Conservation (phyloP, 2,113 vertebrate genomes). For the Todiramphus chloris region DNA sequence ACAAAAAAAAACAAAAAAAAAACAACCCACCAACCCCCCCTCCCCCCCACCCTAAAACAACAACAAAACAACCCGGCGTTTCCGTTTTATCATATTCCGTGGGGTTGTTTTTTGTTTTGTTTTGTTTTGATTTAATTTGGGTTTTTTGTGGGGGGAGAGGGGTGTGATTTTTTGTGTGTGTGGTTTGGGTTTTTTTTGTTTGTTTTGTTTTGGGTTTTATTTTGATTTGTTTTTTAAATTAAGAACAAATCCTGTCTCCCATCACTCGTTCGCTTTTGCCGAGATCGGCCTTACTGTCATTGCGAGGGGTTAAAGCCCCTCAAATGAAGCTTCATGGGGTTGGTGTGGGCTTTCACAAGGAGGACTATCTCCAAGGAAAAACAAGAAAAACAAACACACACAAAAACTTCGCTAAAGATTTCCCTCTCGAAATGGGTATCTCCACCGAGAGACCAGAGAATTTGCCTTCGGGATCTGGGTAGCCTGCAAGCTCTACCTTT, state of each 20-base stretch:
- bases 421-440: not conserved
- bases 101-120: too few relatives aligned
- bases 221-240: not conserved
- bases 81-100: not conserved
- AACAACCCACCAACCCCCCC: too few relatives aligned
- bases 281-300: constrained; percentile 4
- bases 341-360: not conserved
- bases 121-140: not conserved
- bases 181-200: not conserved
- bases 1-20: not conserved
- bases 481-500: not conserved
- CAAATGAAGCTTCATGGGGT: not conserved
- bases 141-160: not conserved
- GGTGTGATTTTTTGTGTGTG: not conserved
- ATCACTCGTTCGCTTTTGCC: not conserved
- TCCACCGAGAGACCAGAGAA: not conserved
- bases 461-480: not conserved
- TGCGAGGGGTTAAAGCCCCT: not conserved
- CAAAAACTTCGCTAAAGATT: not conserved
- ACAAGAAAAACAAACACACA: constrained; percentile 7
- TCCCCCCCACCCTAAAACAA: too few relatives aligned
- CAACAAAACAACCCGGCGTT: not conserved
- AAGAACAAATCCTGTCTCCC: not conserved
- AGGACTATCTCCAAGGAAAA: not conserved
- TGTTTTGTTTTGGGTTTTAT: not conserved